Evolutionary conservation across 2,888 invertebrate genomes (phyloP), one percentile per base, ranked within the genome.

Genomic region (Scelioninae gen. 1): DNA sequence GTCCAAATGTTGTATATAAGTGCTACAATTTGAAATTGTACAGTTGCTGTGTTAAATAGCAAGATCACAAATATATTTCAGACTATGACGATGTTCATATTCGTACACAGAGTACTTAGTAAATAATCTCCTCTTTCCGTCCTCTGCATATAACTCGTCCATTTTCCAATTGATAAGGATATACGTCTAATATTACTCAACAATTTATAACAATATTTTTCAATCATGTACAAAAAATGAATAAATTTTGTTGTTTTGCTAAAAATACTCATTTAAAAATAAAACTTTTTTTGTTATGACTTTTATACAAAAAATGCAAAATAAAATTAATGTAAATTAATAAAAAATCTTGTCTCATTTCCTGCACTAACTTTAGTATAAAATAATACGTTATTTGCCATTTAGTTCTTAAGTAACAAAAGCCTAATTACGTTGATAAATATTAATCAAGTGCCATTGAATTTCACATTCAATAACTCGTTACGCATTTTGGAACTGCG

Each of bases 111-210:
- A 69, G 69, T 62, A 77, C 76, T 68, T 62, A 77, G 55, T 45
- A 72, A 72, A 79, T 65, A 65, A 79, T 71, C 65, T 58, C 51
- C 49, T 65, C 55, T 83, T 85, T 87, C 86, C 85, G 85, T 81
- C 84, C 87, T 86, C 85, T 83, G 84, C 86, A 11, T 45, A 63
- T 65, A 43, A 86, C 86, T 85, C 85, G 87, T 85, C 88, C 89
- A 88, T 89, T 90, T 90, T 90, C 87, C 89, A 88, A 89, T 89
- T 90, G 90, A 90, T 89, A 90, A 90, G 88, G 89, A 88, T 85
- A 85, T 86, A 85, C 85, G 85, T 84, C 84, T 86, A 84, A 86
- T 87, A 87, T 85, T 86, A 82, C 79, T 82, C 85, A 49, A 56
- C 65, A 66, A 51, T 45, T 31, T 16, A 38, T 38, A 23, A n/a